Percentiles rank a stretch among this genome's conserved stretches.
Evolutionary conservation across 2,113 vertebrate species (phyloP).

Genomic region (Columba livia): DNA sequence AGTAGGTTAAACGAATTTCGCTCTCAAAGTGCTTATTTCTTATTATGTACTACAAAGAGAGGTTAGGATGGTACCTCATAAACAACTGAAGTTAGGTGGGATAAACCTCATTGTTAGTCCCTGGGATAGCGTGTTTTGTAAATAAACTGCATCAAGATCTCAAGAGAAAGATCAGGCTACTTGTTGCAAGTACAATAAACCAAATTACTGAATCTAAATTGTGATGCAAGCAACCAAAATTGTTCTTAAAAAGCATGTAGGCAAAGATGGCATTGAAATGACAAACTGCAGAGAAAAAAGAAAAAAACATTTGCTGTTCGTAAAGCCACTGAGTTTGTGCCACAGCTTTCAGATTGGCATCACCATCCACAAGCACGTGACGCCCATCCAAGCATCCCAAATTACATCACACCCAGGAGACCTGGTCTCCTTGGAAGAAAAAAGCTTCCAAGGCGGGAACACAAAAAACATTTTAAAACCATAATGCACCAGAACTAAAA

Average conservation of each 20-base stretch:
- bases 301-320: neutral
- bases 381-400: neutral
- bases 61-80: neutral
- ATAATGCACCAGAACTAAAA: neutral
- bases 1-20: neutral
- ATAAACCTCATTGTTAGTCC: neutral
- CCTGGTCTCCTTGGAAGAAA: neutral
- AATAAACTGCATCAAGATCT: neutral
- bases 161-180: neutral
- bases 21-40: neutral
- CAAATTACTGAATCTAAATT: neutral
- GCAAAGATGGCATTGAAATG: neutral
- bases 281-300: neutral
- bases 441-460: neutral
- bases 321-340: neutral
- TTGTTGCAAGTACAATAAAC: neutral
- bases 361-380: neutral
- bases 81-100: neutral
- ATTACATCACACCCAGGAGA: neutral
- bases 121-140: neutral
- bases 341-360: neutral
- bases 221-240: neutral
- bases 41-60: neutral
- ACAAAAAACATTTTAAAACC: neutral
- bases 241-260: neutral